Evolutionary conservation across 2,113 vertebrate genomes (phyloP), one percentile per base, ranked within the genome.

Genomic region (Nycticebus coucang): DNA sequence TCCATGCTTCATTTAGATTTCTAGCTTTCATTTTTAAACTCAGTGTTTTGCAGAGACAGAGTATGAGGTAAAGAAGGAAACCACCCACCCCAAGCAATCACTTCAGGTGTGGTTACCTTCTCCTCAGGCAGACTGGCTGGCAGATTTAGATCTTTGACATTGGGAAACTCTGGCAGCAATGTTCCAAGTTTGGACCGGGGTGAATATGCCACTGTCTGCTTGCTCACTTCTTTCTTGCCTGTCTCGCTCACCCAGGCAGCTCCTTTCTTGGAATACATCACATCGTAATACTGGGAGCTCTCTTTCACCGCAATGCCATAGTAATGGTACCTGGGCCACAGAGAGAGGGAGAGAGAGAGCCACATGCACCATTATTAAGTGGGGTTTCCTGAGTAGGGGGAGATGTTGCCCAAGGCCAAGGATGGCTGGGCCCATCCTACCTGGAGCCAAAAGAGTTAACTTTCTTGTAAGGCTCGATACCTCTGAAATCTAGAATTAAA

Each of bases 231-330:
- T 98, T 99, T 99, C 99, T 99, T 99, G 96, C 99, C 99, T 1
- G 99, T 99, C 98, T 99, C 99, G 72, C 99, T 99, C 98, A 99
- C 99, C 99, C 99, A 99, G 64, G 99, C 99, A 9, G 99, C 99
- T 96, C 99, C 99, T 98, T 99, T 99, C 98, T 99, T 99, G 97
- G 99, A 99, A 98, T 99, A 99, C 99, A 99, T 99, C 98, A 99
- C 99, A 78, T 99, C 99, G 69, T 99, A 99, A 98, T 99, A 99
- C 96, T 99, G 99, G 64, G 99, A 99, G 96, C 98, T 99, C 97
- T 99, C 99, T 98, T 99, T 99, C 97, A 99, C 99, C 0, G 99
- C 99, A 64, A 99, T 99, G 96, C 99, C 99, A 14, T 99, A 99
- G 98, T 99, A 99, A 98, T 99, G 99, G 98, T 99, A 99, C 99